These are phyloP conservation scores for Arremon brunneinucha DNA, from an alignment of 2,797 vertebrate species.

Conservation along the genomic window DNA sequence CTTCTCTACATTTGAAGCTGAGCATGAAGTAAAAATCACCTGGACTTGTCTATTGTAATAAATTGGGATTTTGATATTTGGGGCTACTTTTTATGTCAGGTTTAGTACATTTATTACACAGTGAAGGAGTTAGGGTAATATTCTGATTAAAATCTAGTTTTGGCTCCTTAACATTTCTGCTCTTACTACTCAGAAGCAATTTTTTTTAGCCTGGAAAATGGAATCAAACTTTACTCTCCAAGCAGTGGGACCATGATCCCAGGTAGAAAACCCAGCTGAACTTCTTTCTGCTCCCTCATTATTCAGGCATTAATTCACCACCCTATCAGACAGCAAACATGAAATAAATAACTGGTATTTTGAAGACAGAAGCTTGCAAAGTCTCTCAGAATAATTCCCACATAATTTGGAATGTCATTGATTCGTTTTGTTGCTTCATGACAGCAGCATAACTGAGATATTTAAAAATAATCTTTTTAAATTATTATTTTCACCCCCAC, in stretches of 20 bases:
- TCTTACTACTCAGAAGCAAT: background rate
- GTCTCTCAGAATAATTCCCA: background rate
- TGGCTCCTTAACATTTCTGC: background rate
- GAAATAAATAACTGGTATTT: background rate
- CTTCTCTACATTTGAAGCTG: background rate
- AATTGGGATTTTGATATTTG: background rate
- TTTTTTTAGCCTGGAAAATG: background rate
- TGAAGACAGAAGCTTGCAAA: background rate
- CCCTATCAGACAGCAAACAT: background rate
- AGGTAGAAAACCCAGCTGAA: background rate
- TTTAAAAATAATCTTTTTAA: background rate
- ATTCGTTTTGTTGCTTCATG: background rate
- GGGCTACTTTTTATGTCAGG: background rate
- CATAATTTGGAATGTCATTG: background rate
- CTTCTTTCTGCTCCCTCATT: background rate
- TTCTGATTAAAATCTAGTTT: background rate
- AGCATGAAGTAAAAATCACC: background rate
- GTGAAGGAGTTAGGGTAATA: background rate
- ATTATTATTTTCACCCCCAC: no score
- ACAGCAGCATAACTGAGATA: accelerated
- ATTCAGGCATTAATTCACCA: background rate
- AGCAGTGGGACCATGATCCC: accelerated
- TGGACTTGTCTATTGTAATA: accelerated
- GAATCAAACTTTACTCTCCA: background rate
- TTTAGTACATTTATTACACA: background rate